Base-by-base conservation (phyloP, 2,888 invertebrate genomes). In the Xestia c-nigrum region DNA sequence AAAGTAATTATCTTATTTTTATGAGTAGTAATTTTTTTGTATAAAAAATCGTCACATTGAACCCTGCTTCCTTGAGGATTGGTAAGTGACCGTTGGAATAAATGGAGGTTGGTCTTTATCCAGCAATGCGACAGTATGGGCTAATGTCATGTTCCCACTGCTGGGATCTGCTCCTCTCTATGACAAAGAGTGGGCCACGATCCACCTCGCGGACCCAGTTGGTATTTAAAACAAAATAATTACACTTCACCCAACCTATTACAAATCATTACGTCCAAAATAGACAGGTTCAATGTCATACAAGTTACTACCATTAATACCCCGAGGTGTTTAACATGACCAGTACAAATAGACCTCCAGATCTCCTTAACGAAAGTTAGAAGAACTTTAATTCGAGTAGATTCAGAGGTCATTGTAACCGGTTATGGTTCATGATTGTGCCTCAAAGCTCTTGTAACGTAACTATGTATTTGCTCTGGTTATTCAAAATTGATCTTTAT, bases 351-450 rank as follows among this genome's bases (percentile, higher is more conserved):
- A 80, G 89, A 87, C 59, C 88, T 75, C 75, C 82, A 57, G 76
- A 76, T 86, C 81, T 85, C 78, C 72, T 87, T 73, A 76, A 73
- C 21, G 57, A 83, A 80, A 76, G 70, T 66, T 71, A 50, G 63
- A 65, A 85, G 76, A 78, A 78, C 75, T 66, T 75, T 76, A 81
- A 82, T 83, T 80, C 69, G 67, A 55, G 64, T 68, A 85, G 80
- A 81, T 73, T 79, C 85, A 78, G 81, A 78, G 90, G 86, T 89
- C 91, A 89, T 84, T 78, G 81, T 86, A 90, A 90, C 91, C 90
- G 88, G 91, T 92, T 89, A 91, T 89, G 78, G 86, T 84, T 84
- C 79, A 89, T 90, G 91, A 92, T 91, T 91, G 91, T 90, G 88
- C 84, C 90, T 91, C 88, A 71, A 85, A 85, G 83, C 78, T 85